Evolutionary conservation across 2,888 invertebrate species (phyloP), one percentile per base, ranked within the genome.

Genomic region (Tenthredo notha): DNA sequence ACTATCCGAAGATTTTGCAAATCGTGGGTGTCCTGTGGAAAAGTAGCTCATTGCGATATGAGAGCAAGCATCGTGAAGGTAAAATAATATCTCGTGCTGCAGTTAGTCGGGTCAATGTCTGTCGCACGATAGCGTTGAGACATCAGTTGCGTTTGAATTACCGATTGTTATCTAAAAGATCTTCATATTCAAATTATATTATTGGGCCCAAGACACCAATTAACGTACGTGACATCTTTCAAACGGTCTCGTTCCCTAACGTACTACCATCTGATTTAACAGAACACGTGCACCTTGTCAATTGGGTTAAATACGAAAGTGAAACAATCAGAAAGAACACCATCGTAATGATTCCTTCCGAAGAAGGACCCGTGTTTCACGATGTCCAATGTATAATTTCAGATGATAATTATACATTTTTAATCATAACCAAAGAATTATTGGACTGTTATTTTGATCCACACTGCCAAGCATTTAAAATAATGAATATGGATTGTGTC

Each of bases 331-430:
- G 82, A 67, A 54, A 77, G 29, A 54, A 84, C 40, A 85, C 78
- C 29, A 70, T 86, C 21, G 33, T 85, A 21, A 84, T 84, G 72
- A 74, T 75, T 77, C 65, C 77, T 33, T 37, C 84, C 47, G 86
- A 85, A 74, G 61, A 84, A 50, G 84, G 85, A 0, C 84, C 86
- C 25, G 58, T 40, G 70, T 86, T 86, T 70, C 82, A 86, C 43
- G 43, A 86, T 43, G 75, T 85, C 29, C 15, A 67, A 12, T 3
- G 10, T 33, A 85, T 85, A 18, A 85, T 84, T 78, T 58, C 74
- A 10, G 29, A 74, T 29, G 54, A 86, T 15, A 29, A 86, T 33
- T 25, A 47, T 12, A 54, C 40, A 25, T 74, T 85, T 54, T 37
- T 37, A 40, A 18, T 82, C 1, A 70, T 85, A 58, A 40, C 84